phyloP scores from a whole-genome alignment of 1,140 invertebrate genomes.

The Drosophila simulans region DNA sequence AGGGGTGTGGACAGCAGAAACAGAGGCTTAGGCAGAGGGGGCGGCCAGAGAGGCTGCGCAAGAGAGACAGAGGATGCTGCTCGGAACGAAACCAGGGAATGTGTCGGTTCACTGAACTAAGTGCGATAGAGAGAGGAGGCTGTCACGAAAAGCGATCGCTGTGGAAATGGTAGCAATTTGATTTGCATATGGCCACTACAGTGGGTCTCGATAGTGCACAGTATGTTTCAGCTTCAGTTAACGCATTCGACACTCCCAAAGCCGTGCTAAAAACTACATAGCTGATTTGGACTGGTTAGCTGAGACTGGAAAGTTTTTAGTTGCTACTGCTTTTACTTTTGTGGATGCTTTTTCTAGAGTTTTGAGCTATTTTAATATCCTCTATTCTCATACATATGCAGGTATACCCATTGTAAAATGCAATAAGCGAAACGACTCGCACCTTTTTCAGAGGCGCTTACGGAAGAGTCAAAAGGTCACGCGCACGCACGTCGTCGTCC shows the following conservation, averaged over 20 bases:
- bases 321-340: no score
- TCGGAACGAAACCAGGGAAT: conserved; percentile 32
- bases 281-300: no score
- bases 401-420: no score
- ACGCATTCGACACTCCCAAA: background rate
- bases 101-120: conserved; percentile 43
- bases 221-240: background rate
- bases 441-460: conserved; percentile 2
- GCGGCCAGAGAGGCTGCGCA: background rate
- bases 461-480: conserved; percentile 73
- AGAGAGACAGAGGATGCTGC: conserved; percentile 21
- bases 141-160: conserved; percentile 2
- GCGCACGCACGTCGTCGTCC: conserved; percentile 6
- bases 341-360: no score
- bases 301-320: no score
- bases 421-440: background rate
- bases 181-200: conserved; percentile 3
- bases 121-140: background rate
- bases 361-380: no score
- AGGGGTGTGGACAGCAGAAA: background rate
- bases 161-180: conserved; percentile 1
- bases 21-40: conserved; percentile 7
- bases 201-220: background rate
- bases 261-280: no score
- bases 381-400: no score